Evolutionary conservation across 2,797 vertebrate species (phyloP).

Genomic region (Tadarida brasiliensis): DNA sequence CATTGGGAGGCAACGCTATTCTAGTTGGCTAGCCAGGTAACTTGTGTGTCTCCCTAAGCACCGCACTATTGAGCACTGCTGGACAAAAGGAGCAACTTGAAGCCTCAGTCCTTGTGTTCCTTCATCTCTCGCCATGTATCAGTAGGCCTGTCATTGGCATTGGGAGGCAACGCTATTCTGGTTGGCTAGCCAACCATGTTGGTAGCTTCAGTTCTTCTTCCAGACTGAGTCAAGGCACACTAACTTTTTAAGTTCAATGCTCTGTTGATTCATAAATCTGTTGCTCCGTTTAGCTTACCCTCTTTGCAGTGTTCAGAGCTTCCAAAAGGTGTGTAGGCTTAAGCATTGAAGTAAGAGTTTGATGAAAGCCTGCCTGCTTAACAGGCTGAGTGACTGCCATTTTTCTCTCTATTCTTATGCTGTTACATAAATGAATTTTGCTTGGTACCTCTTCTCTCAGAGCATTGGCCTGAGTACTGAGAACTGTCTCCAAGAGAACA

Average conservation of each 20-base stretch:
- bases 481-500: not conserved
- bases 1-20: not conserved
- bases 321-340: slow-evolving; percentile 13
- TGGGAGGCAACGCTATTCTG: not conserved
- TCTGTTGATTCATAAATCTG: not conserved
- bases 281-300: slow-evolving; percentile 18
- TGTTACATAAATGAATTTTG: not conserved
- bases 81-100: not conserved
- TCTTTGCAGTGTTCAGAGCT: not conserved
- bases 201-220: slow-evolving; percentile 7
- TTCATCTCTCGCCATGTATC: not conserved
- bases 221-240: slow-evolving; percentile 20
- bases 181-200: not conserved
- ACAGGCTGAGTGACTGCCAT: slow-evolving; percentile 8
- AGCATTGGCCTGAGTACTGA: not conserved
- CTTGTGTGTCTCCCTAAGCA: not conserved
- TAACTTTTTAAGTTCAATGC: slow-evolving; percentile 1
- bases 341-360: slow-evolving; percentile 47
- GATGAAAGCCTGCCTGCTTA: not conserved
- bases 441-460: not conserved
- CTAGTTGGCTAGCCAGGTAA: not conserved
- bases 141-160: not conserved
- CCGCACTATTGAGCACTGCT: not conserved
- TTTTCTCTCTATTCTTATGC: not conserved
- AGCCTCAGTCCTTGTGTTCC: not conserved